Percentiles rank a stretch among this genome's conserved stretches.
phyloP scores from a whole-genome alignment of 2,888 invertebrate species.

The Oxytorus armatus region DNA sequence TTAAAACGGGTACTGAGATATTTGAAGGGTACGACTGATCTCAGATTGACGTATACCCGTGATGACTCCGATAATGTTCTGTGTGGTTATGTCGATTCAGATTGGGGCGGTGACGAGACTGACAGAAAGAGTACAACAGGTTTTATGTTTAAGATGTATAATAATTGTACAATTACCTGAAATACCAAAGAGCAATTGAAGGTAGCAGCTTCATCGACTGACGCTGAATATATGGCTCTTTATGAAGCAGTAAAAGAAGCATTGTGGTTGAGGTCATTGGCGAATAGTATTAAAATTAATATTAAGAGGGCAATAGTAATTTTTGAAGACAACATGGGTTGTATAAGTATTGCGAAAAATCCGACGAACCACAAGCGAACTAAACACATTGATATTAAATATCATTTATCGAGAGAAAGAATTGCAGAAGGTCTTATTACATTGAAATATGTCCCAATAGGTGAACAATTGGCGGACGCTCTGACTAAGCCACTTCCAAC shows the following conservation, averaged over 20 bases:
- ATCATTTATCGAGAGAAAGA: constrained; percentile 46
- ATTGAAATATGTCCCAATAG: constrained; percentile 35
- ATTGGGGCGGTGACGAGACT: too few relatives aligned
- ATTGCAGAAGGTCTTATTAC: constrained; percentile 20
- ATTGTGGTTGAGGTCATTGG: neutral
- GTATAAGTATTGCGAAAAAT: too few relatives aligned
- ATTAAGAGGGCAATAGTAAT: neutral
- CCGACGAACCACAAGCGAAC: too few relatives aligned
- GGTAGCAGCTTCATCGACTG: constrained; percentile 39
- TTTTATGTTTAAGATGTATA: too few relatives aligned
- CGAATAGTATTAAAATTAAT: neutral
- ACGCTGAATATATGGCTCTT: too few relatives aligned
- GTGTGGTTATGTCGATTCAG: constrained; percentile 34
- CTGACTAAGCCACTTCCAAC: constrained; percentile 20
- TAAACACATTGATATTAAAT: too few relatives aligned
- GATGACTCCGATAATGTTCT: constrained; percentile 11
- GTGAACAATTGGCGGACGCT: too few relatives aligned
- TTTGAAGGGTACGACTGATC: too few relatives aligned
- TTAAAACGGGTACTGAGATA: constrained; percentile 49
- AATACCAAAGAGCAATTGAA: constrained; percentile 26
- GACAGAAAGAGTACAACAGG: too few relatives aligned
- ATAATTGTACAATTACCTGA: constrained; percentile 39
- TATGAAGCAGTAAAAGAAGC: too few relatives aligned
- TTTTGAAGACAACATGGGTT: constrained; percentile 7
- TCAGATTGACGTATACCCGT: constrained; percentile 12